Evolutionary conservation across 2,113 vertebrate genomes (phyloP), one percentile per base, ranked within the genome.

Genomic region (Brachyistius frenatus): DNA sequence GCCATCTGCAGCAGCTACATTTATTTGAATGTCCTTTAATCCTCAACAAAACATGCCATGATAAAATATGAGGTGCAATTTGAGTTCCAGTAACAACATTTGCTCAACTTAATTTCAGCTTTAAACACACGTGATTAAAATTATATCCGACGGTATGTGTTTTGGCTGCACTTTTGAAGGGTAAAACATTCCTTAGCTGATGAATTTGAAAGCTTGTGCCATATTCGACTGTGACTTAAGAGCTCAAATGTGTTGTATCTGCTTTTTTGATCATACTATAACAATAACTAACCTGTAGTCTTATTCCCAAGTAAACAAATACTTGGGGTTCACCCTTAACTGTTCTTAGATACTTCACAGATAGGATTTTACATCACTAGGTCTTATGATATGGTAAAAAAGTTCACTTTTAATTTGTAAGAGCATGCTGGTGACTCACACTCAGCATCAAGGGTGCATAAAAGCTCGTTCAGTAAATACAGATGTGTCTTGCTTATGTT

Each of bases 381-480:
- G 37, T 16, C 11, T 35, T 41, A 44, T 9, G 39, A 44, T 37
- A 39, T 36, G 4, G 31, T 71, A 11, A n/a, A 57, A 36, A 31
- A 13, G 47, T 62, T 62, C 6, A 9, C 49, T 78, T 75, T 50
- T 66, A 4, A 0, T 23, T 50, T 73, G 56, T 44, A 31, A 70
- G 46, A 56, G 46, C 7, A 36, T 35, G 55, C 66, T 33, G 13
- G 36, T 80, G 81, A 71, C 35, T 77, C 62, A 72, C 33, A 13
- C 30, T 55, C 13, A 16, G 54, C 14, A 30, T 73, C 49, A 58
- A 14, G 33, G 46, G n/a, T 30, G 52, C 36, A 69, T 77, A 44
- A 69, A 84, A 41, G 35, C 44, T 66, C 2, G 68, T n/a, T 66
- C 58, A 90, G 84, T 89, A 85, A 86, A 90, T 50, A 72, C 86